These are phyloP conservation scores for Bhutanitis thaidina DNA, from an alignment of 2,888 invertebrate genomes.

Conservation along the genomic window DNA sequence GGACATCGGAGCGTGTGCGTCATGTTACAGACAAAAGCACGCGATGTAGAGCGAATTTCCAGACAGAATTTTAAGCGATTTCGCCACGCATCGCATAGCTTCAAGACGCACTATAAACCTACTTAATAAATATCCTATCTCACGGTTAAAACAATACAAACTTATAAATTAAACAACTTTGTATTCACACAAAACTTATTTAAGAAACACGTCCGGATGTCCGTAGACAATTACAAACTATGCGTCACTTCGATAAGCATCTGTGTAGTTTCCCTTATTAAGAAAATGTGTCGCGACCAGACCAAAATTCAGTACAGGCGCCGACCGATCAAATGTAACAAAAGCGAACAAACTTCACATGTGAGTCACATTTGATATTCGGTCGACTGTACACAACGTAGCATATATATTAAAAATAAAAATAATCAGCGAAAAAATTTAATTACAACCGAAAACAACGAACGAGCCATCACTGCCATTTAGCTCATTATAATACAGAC, in stretches of 20 bases:
- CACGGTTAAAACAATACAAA: neutral
- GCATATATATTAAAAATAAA: slow-evolving; percentile 18
- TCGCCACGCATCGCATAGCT: neutral
- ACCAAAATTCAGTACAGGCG: neutral
- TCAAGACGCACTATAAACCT: slow-evolving; percentile 1
- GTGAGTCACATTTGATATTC: slow-evolving; percentile 2
- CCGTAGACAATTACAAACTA: slow-evolving; percentile 13
- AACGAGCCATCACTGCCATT: slow-evolving; percentile 52
- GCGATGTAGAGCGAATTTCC: neutral
- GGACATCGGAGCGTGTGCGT: slow-evolving; percentile 37
- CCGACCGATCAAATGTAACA: neutral
- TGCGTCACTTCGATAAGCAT: neutral
- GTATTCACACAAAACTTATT: slow-evolving; percentile 18
- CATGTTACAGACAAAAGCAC: neutral
- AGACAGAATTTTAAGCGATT: neutral
- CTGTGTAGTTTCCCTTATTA: neutral
- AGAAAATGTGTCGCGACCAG: neutral
- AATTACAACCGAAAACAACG: slow-evolving; percentile 61
- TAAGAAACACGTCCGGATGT: slow-evolving; percentile 23
- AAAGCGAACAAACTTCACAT: neutral
- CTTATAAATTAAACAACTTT: slow-evolving; percentile 17
- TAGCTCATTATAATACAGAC: slow-evolving; percentile 61
- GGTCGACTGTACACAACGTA: slow-evolving; percentile 3
- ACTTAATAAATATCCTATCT: slow-evolving; percentile 15
- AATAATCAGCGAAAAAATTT: slow-evolving; percentile 39